phyloP scores from a whole-genome alignment of 2,113 vertebrate species.

The Peromyscus maniculatus region DNA sequence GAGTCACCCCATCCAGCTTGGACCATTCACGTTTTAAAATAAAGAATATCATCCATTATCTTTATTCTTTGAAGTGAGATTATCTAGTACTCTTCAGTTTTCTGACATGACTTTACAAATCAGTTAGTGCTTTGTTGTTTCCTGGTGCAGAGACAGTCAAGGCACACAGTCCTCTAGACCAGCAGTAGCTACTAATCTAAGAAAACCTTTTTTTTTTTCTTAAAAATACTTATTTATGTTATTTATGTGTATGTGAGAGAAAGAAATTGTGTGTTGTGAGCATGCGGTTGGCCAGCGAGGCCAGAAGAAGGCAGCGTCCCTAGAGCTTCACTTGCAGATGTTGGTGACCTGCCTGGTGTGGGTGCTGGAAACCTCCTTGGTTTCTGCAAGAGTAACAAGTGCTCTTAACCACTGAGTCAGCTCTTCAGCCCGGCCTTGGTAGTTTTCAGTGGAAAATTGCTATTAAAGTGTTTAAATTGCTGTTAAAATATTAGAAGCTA shows the following conservation, averaged over 20 bases:
- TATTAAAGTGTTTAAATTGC: not conserved
- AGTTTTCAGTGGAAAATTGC: slow-evolving; percentile 28
- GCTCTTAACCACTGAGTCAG: not conserved
- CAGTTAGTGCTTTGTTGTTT: not conserved
- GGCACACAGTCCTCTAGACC: not conserved
- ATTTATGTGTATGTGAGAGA: too few relatives aligned
- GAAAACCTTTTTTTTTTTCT: not conserved
- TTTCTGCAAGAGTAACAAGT: not conserved
- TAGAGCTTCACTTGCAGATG: not conserved
- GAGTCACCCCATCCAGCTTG: not conserved
- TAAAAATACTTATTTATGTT: not conserved
- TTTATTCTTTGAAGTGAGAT: not conserved
- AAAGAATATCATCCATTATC: not conserved
- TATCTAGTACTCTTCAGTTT: not conserved
- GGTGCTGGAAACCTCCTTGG: not conserved
- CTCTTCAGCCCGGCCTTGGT: not conserved
- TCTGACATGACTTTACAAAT: not conserved
- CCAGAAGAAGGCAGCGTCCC: not conserved
- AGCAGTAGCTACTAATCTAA: not conserved
- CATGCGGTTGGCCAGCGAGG: not conserved
- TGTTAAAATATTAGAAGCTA: not conserved
- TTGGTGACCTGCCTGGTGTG: not conserved
- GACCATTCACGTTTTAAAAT: not conserved
- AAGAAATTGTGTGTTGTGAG: not conserved
- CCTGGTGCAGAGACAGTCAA: not conserved